Evolutionary conservation across 2,113 vertebrate species (phyloP).

Genomic region (Erinaceus europaeus): DNA sequence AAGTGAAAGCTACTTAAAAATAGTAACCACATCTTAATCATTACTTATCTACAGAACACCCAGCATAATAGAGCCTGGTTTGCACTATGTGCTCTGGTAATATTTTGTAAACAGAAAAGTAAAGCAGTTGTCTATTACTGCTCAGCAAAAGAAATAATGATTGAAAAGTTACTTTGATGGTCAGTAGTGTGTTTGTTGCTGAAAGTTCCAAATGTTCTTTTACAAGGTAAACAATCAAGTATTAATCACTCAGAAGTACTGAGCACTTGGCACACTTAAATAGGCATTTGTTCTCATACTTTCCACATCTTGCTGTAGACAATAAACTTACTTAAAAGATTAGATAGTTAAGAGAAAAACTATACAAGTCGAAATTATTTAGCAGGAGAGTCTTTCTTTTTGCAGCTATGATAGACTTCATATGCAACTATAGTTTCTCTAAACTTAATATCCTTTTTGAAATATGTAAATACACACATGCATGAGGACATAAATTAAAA

Average conservation of each 20-base stretch:
- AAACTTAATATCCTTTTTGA: neutral
- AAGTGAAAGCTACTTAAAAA: slow-evolving; percentile 26
- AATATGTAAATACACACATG: neutral
- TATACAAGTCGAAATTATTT: neutral
- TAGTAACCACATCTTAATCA: slow-evolving; percentile 53
- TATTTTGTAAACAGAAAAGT: neutral
- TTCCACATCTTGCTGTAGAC: neutral
- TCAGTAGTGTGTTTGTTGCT: neutral
- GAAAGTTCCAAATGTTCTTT: neutral
- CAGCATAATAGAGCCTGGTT: neutral
- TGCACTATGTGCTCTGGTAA: neutral
- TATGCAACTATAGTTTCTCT: neutral
- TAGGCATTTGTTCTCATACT: neutral
- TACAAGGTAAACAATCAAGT: neutral
- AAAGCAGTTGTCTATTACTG: neutral
- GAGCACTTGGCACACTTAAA: neutral
- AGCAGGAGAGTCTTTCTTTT: neutral
- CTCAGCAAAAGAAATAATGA: slow-evolving; percentile 4
- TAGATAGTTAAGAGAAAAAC: neutral
- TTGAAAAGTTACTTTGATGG: neutral
- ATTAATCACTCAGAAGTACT: neutral
- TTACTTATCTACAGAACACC: neutral
- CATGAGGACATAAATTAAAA: neutral
- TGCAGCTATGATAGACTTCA: neutral
- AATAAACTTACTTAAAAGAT: neutral